A percentile compares a stretch with the other conserved stretches of the same genome.
Evolutionary conservation across 2,113 vertebrate species (phyloP).

Genomic region (Rattus norvegicus): DNA sequence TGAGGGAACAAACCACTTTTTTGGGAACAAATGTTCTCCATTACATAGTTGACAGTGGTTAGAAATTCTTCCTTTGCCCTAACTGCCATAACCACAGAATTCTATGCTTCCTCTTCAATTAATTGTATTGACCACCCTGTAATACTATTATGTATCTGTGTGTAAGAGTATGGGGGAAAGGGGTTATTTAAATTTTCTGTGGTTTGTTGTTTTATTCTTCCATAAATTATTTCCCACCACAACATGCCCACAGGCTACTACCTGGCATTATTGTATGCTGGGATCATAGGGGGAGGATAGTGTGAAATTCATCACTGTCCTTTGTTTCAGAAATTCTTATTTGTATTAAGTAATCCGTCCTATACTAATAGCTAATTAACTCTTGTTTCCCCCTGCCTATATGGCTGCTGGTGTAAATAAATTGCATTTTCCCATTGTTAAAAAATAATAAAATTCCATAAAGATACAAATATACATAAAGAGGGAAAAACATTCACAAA

Average conservation of each 20-base stretch:
- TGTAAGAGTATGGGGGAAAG: slow-evolving; percentile 50
- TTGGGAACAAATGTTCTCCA: slow-evolving; percentile 39
- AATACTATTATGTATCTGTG: slow-evolving; percentile 79
- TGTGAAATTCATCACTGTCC: slow-evolving; percentile 75
- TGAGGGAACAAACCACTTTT: slow-evolving; percentile 49
- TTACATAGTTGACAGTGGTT: slow-evolving; percentile 71
- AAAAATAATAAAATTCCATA: slow-evolving; percentile 77
- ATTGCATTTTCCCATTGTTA: slow-evolving; percentile 81
- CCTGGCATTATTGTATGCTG: slow-evolving; percentile 81
- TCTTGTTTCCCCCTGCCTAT: slow-evolving; percentile 82
- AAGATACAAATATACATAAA: not conserved
- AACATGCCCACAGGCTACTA: slow-evolving; percentile 77
- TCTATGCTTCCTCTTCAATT: slow-evolving; percentile 59
- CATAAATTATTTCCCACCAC: slow-evolving; percentile 72
- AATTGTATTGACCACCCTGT: slow-evolving; percentile 75
- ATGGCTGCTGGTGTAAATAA: slow-evolving; percentile 88
- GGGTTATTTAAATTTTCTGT: slow-evolving; percentile 75
- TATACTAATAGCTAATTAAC: slow-evolving; percentile 82
- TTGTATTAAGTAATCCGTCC: slow-evolving; percentile 82
- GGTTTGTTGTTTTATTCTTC: slow-evolving; percentile 77
- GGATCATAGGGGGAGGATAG: slow-evolving; percentile 79
- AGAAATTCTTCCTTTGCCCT: slow-evolving; percentile 62
- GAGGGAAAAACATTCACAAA: not conserved
- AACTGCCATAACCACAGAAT: slow-evolving; percentile 66
- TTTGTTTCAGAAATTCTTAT: slow-evolving; percentile 81